Evolutionary conservation across 1,140 invertebrate genomes (phyloP).

Genomic region (Drosophila prosaltans): DNA sequence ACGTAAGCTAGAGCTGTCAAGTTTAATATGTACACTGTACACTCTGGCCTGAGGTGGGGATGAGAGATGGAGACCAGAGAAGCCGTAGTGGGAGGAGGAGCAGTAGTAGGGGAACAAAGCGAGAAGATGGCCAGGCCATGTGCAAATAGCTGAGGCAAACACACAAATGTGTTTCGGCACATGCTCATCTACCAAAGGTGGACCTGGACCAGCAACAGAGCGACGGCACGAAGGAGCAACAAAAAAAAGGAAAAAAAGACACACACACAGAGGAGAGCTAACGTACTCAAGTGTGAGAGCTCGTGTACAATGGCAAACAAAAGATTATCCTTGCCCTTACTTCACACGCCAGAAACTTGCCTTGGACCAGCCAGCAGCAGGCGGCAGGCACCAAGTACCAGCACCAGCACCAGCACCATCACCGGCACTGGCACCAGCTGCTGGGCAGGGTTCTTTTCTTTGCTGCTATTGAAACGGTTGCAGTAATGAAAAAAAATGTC

Average conservation of each 20-base stretch:
- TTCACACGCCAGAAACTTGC: slow-evolving; percentile 44
- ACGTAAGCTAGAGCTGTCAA: slow-evolving; percentile 50
- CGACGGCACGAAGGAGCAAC: background rate
- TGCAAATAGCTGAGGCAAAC: slow-evolving; percentile 44
- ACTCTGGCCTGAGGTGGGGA: slow-evolving; percentile 12
- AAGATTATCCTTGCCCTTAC: slow-evolving; percentile 79
- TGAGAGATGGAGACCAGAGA: background rate
- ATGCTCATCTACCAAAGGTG: slow-evolving; percentile 8
- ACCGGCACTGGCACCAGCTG: slow-evolving; percentile 21
- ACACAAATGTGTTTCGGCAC: slow-evolving; percentile 46
- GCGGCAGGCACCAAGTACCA: slow-evolving; percentile 13
- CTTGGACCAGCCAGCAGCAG: slow-evolving; percentile 31
- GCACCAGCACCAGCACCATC: slow-evolving; percentile 11
- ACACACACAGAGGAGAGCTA: slow-evolving; percentile 14
- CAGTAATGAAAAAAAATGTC: slow-evolving; percentile 81
- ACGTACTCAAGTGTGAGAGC: slow-evolving; percentile 55
- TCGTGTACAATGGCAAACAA: slow-evolving; percentile 61
- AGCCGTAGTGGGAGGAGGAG: background rate
- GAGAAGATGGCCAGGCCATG: slow-evolving; percentile 4
- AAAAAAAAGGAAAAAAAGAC: background rate
- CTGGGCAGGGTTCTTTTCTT: slow-evolving; percentile 23
- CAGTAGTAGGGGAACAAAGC: background rate
- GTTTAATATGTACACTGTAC: slow-evolving; percentile 44
- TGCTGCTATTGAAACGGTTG: slow-evolving; percentile 73
- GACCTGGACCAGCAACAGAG: slow-evolving; percentile 1